phyloP scores from a whole-genome alignment of 2,113 vertebrate genomes.

The Rhipidura dahli region DNA sequence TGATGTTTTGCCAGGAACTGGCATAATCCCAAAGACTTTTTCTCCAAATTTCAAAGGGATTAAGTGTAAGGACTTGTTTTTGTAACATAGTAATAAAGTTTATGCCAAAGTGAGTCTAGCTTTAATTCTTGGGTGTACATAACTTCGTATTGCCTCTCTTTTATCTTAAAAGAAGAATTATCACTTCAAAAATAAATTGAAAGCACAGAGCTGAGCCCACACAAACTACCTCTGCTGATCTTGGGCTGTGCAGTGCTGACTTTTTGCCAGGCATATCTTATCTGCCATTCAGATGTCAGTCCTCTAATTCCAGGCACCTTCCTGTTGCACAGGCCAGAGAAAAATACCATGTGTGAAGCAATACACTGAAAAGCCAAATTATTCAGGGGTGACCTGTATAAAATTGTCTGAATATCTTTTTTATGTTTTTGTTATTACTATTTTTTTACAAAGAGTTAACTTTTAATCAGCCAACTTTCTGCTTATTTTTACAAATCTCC shows the following conservation, averaged over 20 bases:
- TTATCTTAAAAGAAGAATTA: neutral
- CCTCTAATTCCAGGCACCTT: constrained; percentile 17
- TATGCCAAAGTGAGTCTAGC: neutral
- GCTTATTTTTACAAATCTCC: neutral
- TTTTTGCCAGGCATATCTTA: constrained; percentile 32
- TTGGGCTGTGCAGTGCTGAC: neutral
- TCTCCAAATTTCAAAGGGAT: neutral
- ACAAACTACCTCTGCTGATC: neutral
- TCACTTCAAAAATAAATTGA: neutral
- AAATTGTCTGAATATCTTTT: neutral
- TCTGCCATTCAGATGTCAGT: constrained; percentile 41
- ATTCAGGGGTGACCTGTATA: neutral
- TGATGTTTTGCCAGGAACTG: neutral
- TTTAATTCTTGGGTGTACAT: neutral
- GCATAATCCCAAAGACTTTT: neutral
- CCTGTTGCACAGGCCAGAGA: neutral
- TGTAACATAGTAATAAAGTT: neutral
- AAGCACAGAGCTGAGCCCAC: neutral
- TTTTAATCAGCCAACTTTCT: neutral
- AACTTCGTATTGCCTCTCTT: neutral
- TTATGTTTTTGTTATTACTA: neutral
- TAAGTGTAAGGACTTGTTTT: neutral
- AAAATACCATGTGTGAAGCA: neutral
- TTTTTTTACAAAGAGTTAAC: neutral
- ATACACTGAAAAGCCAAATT: neutral